Conservation (phyloP, 2,797 vertebrate genomes). For the Myotis findleyi region DNA sequence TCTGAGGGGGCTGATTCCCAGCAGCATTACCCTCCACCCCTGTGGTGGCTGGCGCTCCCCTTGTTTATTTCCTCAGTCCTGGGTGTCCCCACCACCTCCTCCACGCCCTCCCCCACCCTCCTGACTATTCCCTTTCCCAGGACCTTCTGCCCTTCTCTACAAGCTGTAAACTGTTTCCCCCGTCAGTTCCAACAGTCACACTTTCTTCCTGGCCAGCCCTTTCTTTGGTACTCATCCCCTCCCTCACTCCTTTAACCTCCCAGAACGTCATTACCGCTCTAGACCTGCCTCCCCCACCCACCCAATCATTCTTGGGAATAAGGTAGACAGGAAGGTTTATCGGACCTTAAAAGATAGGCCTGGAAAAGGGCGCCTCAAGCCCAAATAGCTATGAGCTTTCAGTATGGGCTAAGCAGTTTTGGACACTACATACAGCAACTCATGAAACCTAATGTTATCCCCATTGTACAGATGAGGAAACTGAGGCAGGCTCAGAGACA, state of each 20-base stretch:
- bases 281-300: not conserved
- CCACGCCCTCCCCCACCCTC: not conserved
- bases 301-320: not conserved
- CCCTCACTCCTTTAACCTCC: not conserved
- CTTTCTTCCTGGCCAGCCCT: not conserved
- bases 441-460: not conserved
- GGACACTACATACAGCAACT: not conserved
- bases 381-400: not conserved
- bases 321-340: not conserved
- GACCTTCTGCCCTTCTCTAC: not conserved
- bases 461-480: constrained; percentile 27
- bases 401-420: not conserved
- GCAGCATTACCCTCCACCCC: constrained; percentile 78
- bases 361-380: not conserved
- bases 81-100: constrained; percentile 70
- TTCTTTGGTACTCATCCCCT: not conserved
- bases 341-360: not conserved
- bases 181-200: not conserved
- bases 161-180: not conserved
- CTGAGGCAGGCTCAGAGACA: not conserved
- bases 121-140: not conserved
- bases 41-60: constrained; percentile 70
- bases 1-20: constrained; percentile 88
- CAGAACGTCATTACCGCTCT: not conserved
- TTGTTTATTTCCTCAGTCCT: constrained; percentile 81